Percentiles rank a stretch among this genome's conserved stretches.
Conservation (phyloP, 2,888 invertebrate species). For the Dynastes grantii region DNA sequence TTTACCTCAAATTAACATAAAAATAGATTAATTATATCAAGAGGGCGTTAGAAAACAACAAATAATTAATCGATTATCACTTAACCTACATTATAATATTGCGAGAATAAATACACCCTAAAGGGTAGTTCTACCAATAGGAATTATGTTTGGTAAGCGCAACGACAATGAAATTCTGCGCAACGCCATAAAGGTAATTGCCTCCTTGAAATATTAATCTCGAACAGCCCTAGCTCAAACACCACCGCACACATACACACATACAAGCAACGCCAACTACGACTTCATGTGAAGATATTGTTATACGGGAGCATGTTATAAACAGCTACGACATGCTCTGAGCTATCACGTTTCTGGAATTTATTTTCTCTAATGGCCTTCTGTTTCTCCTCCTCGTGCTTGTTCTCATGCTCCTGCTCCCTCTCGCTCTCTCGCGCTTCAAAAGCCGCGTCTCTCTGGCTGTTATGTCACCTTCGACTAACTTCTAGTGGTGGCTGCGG, state of each 20-base stretch:
- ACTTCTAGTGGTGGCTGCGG: too few relatives aligned
- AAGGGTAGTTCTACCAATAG: too few relatives aligned
- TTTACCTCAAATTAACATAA: too few relatives aligned
- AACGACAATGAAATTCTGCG: too few relatives aligned
- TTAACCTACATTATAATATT: too few relatives aligned
- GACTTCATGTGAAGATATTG: neutral
- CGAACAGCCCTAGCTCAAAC: neutral
- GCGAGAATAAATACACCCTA: too few relatives aligned
- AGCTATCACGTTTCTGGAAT: constrained; percentile 13
- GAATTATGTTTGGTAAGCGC: too few relatives aligned
- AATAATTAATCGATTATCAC: too few relatives aligned
- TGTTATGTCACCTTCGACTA: neutral
- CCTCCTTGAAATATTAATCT: constrained; percentile 19
- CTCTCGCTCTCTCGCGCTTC: neutral
- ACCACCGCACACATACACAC: neutral
- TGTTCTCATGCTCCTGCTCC: neutral
- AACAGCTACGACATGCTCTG: constrained; percentile 4
- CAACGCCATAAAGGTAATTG: constrained; percentile 8
- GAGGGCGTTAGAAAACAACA: too few relatives aligned
- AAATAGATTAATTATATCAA: too few relatives aligned
- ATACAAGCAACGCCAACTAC: neutral
- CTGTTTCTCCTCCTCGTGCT: neutral
- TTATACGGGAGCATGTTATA: neutral
- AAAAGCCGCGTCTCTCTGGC: neutral
- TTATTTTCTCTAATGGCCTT: constrained; percentile 16